Conservation (phyloP, 2,888 invertebrate species). For the Epinotia nisella region DNA sequence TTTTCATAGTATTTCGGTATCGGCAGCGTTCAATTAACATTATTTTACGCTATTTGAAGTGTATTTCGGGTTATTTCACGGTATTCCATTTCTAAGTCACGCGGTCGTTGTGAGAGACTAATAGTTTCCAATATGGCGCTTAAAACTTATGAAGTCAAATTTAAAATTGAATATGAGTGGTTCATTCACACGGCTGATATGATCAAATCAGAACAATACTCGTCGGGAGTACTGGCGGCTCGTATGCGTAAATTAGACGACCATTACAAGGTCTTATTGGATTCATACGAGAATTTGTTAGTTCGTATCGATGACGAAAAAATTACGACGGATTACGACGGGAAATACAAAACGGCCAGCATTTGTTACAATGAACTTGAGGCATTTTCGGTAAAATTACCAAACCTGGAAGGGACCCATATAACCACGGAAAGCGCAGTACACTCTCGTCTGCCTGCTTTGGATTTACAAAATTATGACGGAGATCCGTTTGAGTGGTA, state of each 20-base stretch:
- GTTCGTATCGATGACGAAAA: background rate
- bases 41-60: no score
- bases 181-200: background rate
- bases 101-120: no score
- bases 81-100: no score
- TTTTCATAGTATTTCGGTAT: no score
- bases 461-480: background rate
- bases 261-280: background rate
- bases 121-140: background rate
- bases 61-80: no score
- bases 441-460: background rate
- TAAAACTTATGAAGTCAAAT: slow-evolving; percentile 3
- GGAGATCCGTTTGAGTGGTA: slow-evolving; percentile 5
- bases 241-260: slow-evolving; percentile 4
- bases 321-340: background rate
- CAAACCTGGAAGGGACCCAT: background rate
- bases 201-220: background rate
- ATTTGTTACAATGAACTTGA: no score
- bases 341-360: no score
- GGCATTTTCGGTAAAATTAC: no score
- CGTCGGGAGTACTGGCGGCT: slow-evolving; percentile 16
- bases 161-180: slow-evolving; percentile 22
- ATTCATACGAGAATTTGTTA: slow-evolving; percentile 1
- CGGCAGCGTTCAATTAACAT: no score
- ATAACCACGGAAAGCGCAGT: slow-evolving; percentile 1